These are phyloP conservation scores for Harpalus rufipes DNA, from an alignment of 2,888 invertebrate genomes.

Conservation along the genomic window DNA sequence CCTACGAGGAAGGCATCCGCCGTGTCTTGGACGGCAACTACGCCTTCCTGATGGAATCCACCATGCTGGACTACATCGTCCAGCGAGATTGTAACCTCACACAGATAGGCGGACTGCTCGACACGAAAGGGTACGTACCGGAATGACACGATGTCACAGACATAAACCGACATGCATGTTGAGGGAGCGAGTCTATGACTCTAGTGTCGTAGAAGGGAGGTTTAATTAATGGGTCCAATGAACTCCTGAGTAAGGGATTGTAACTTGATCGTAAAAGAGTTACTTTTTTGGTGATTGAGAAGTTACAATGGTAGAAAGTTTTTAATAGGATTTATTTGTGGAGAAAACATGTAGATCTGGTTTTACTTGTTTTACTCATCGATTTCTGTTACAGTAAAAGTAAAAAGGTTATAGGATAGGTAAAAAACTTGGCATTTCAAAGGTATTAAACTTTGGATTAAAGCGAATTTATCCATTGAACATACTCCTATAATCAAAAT, in stretches of 20 bases:
- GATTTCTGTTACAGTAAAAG: background rate
- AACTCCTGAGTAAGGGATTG: slow-evolving; percentile 13
- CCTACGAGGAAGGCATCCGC: slow-evolving; percentile 88
- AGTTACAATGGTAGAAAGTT: background rate
- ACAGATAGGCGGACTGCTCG: slow-evolving; percentile 90
- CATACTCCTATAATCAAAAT: background rate
- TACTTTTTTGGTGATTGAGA: background rate
- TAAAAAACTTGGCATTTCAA: background rate
- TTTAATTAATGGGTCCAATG: slow-evolving; percentile 41
- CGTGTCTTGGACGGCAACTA: slow-evolving; percentile 88
- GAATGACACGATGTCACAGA: slow-evolving; percentile 7
- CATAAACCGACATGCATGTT: background rate
- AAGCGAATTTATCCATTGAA: background rate
- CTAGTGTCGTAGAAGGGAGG: background rate
- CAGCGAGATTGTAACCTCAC: slow-evolving; percentile 91
- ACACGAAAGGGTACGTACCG: slow-evolving; percentile 87
- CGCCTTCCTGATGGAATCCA: slow-evolving; percentile 94
- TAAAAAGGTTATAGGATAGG: background rate
- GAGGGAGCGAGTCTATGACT: background rate
- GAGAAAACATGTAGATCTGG: slow-evolving; percentile 5
- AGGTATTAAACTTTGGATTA: background rate
- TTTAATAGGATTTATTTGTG: background rate
- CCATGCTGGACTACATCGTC: slow-evolving; percentile 90
- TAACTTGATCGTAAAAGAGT: slow-evolving; percentile 3
- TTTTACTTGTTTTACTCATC: slow-evolving; percentile 3